phyloP scores from a whole-genome alignment of 1,140 invertebrate species.

The Polypedilum pembai region DNA sequence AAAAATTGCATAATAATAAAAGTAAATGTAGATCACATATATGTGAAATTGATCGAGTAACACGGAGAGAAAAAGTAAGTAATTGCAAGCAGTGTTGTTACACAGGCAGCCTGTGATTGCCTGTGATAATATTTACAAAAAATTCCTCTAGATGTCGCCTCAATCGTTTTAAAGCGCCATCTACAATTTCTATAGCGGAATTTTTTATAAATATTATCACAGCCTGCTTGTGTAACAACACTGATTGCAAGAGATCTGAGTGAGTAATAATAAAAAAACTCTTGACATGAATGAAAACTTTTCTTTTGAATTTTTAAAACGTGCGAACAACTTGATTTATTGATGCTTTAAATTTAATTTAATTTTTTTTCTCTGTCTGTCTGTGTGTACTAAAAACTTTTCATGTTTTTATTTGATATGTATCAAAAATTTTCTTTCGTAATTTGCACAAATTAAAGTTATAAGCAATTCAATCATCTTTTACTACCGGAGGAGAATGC shows the following conservation, averaged over 20 bases:
- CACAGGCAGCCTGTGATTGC: too few species aligned
- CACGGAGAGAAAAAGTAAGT: neutral
- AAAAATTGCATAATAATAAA: constrained; percentile 6
- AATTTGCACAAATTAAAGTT: too few species aligned
- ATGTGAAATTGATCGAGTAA: neutral
- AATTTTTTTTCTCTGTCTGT: too few species aligned
- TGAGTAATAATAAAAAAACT: neutral
- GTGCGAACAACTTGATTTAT: constrained; percentile 17
- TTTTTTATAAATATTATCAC: too few species aligned
- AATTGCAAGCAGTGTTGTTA: neutral
- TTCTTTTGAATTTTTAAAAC: neutral
- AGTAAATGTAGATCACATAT: constrained; percentile 7
- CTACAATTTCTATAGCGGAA: too few species aligned
- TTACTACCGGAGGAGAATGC: neutral
- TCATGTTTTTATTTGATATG: too few species aligned
- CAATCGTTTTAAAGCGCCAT: too few species aligned
- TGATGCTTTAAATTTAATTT: constrained; percentile 1
- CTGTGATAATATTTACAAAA: too few species aligned
- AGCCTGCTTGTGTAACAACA: too few species aligned
- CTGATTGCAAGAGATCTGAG: neutral
- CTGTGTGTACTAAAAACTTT: neutral
- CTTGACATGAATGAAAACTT: neutral
- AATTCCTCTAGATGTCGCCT: too few species aligned
- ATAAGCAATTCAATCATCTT: too few species aligned
- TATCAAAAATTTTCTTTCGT: too few species aligned